These are phyloP conservation scores for Patella pellucida DNA, from an alignment of 2,888 invertebrate genomes.

Conservation along the genomic window DNA sequence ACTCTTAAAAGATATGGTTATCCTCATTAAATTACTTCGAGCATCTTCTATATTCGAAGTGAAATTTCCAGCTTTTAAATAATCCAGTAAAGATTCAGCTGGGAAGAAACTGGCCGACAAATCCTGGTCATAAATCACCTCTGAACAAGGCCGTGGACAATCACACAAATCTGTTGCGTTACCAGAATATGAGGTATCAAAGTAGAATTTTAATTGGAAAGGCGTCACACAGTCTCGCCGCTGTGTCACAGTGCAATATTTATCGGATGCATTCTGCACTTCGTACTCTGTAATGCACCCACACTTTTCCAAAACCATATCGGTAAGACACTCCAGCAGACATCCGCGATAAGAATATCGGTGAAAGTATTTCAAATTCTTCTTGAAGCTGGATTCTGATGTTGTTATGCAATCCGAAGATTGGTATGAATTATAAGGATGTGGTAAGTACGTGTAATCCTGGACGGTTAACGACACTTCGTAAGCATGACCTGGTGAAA, in stretches of 20 bases:
- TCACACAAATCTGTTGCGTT: neutral
- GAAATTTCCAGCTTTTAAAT: neutral
- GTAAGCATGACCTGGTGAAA: neutral
- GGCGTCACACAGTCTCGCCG: neutral
- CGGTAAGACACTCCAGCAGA: neutral
- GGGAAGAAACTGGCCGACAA: neutral
- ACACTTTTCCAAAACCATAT: neutral
- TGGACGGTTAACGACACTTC: neutral
- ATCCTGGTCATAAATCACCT: neutral
- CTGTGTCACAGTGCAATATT: neutral
- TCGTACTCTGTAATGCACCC: neutral
- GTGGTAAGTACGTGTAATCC: neutral
- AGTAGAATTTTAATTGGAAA: neutral
- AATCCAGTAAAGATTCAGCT: neutral
- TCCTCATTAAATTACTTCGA: neutral
- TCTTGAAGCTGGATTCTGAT: neutral
- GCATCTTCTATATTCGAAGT: neutral
- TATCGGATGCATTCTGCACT: neutral
- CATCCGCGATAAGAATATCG: neutral
- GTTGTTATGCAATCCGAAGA: neutral
- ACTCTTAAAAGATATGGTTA: neutral
- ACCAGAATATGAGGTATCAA: neutral
- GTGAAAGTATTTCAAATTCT: neutral
- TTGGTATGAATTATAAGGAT: neutral
- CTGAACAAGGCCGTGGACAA: neutral